These are phyloP conservation scores for Heteropelma amictum DNA, from an alignment of 2,888 invertebrate genomes.

Conservation along the genomic window DNA sequence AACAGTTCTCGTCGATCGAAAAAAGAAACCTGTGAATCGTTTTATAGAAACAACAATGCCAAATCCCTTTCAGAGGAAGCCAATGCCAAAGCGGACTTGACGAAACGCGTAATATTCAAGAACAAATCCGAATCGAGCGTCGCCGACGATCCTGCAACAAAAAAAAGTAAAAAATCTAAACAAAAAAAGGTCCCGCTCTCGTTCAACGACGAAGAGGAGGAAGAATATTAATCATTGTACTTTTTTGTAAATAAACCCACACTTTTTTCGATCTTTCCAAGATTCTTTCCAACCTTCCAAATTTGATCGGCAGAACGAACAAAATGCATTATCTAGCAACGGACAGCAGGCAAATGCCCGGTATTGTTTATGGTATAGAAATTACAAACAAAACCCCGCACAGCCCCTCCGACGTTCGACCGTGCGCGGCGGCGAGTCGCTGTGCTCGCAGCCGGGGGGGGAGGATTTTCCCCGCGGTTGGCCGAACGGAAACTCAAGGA, in stretches of 20 bases:
- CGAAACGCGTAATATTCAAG: constrained; percentile 81
- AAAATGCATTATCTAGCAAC: neutral
- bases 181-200: constrained; percentile 68
- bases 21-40: neutral
- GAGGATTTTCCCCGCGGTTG: constrained; percentile 23
- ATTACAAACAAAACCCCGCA: constrained; percentile 20
- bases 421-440: neutral
- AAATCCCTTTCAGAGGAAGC: constrained; percentile 80
- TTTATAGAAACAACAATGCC: too few relatives aligned
- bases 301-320: neutral
- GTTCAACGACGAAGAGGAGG: constrained; percentile 72
- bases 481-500: constrained; percentile 33
- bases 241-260: constrained; percentile 44
- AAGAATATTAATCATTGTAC: constrained; percentile 56
- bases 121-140: constrained; percentile 71
- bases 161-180: constrained; percentile 65
- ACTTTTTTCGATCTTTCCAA: neutral
- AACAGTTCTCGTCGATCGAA: neutral
- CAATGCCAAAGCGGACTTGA: constrained; percentile 82
- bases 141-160: constrained; percentile 55
- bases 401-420: constrained; percentile 5
- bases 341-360: neutral
- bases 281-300: neutral
- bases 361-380: constrained; percentile 47
- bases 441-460: too few relatives aligned